phyloP scores from a whole-genome alignment of 2,113 vertebrate genomes.

The Prionailurus bengalensis region DNA sequence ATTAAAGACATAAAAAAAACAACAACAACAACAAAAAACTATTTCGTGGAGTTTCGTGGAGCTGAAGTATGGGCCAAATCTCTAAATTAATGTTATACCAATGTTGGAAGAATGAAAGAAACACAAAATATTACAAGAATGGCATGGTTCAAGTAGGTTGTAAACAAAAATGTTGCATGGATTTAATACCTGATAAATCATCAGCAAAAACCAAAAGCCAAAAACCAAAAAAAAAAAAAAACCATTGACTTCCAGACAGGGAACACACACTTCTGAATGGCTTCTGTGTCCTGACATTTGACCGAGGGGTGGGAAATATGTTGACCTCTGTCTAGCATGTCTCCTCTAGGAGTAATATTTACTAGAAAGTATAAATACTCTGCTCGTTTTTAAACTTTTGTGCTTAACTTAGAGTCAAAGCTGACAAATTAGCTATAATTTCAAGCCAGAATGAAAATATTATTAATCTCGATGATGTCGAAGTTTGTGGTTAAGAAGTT shows the following conservation, averaged over 20 bases:
- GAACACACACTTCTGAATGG: neutral
- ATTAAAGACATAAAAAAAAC: neutral
- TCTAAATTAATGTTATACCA: neutral
- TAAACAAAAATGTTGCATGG: neutral
- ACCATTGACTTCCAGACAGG: neutral
- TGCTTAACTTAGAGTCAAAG: neutral
- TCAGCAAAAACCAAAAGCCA: neutral
- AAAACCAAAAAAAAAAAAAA: no score
- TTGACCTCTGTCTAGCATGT: neutral
- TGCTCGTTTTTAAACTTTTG: neutral
- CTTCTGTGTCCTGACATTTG: neutral
- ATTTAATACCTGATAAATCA: neutral
- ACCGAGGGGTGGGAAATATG: neutral
- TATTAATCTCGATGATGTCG: slow-evolving; percentile 27
- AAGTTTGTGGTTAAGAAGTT: neutral
- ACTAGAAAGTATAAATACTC: neutral
- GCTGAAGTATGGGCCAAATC: neutral
- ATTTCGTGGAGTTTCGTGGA: neutral
- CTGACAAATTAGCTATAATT: neutral
- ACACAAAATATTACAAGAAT: neutral
- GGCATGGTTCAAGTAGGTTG: neutral
- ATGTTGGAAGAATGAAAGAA: neutral
- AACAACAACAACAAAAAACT: neutral
- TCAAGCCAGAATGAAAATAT: neutral
- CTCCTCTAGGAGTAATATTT: neutral